Evolutionary conservation across 2,888 invertebrate genomes (phyloP), one percentile per base, ranked within the genome.

Genomic region (Macaria liturata): DNA sequence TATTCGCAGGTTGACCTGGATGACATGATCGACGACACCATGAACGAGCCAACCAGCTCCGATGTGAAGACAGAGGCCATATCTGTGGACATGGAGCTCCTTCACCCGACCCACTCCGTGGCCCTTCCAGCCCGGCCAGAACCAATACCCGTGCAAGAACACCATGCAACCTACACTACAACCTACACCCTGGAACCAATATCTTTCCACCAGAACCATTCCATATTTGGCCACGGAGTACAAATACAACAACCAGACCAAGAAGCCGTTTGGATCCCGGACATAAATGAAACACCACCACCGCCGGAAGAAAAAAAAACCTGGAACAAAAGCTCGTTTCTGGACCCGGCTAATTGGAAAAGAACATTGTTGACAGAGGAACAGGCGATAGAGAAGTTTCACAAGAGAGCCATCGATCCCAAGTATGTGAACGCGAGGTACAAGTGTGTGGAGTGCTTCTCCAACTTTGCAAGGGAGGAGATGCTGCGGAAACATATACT

Each of bases 401-500:
- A 70, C 53, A 72, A 68, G 2, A 78, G 75, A 62, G 76, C 78
- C 0, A 70, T 74, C 3, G 74, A 81, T 59, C 65, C 75, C 0
- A 85, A 81, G 59, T 89, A 86, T 63, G 55, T 78, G 39, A 65
- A 74, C 1, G 83, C 87, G 0, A 66, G 75, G 3, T 83, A 72
- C 54, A 80, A 84, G 65, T 88, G 88, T 57, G 68, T 67, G 3
- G 77, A 80, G 46, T 88, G 88, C 56, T 81, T 67, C 40, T 88
- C 81, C 56, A 80, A 84, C 2, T 88, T 88, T 59, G 85, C 87
- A 0, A 82, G 81, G 55, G 81, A 81, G 34, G 82, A 86, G 45
- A 88, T 85, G 74, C 61, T 84, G 52, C 74, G 75, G 9, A 73
- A 88, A 45, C 88, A 88, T 66, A 68, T 69, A 30, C 73, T 79